Evolutionary conservation across 2,888 invertebrate genomes (phyloP), one percentile per base, ranked within the genome.

Genomic region (Xestia ashworthii): DNA sequence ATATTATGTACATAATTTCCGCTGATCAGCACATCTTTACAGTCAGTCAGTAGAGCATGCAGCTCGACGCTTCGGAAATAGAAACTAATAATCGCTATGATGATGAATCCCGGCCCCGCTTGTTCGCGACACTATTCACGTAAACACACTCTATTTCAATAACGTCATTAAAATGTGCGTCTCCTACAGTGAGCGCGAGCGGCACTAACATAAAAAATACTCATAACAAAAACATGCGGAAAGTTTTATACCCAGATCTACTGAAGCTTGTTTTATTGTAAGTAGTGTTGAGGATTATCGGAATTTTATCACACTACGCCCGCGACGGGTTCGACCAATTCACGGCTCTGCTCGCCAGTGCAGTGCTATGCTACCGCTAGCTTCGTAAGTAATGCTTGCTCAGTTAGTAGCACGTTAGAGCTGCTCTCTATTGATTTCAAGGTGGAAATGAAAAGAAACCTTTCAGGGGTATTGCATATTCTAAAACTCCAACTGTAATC

Each of bases 121-220:
- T 68, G 64, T 58, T 64, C 64, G 48, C 62, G 41, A 55, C 25
- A 76, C 48, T 19, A n/a, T 71, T 74, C 41, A 32, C n/a, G 71
- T 78, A 75, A 81, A 74, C 78, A 78, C 41, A 50, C 16, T 69
- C 68, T 73, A 78, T 81, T 81, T 69, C 69, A 79, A 77, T 75
- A 71, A 71, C 69, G 32, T 25, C 22, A 50, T 50, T 25, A 46
- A 32, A 32, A 12, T 41, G 25, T 48, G 74, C 14, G 70, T 69
- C 48, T 38, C 46, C 41, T 46, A 78, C 65, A 78, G 22, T 46
- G 16, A n/a, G 19, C n/a, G 22, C 38, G 16, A n/a, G 19, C n/a
- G 25, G 22, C 55, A 66, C 41, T 25, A 8, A 41, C 55, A 78
- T 41, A 76, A 78, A 78, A 76, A 78, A 78, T 76, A 38, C 11